Percentiles rank a stretch among this genome's conserved stretches.
Conservation (phyloP, 30 jellyfish, hydroid and myxozoan genomes). For the Hydractinia echinata region DNA sequence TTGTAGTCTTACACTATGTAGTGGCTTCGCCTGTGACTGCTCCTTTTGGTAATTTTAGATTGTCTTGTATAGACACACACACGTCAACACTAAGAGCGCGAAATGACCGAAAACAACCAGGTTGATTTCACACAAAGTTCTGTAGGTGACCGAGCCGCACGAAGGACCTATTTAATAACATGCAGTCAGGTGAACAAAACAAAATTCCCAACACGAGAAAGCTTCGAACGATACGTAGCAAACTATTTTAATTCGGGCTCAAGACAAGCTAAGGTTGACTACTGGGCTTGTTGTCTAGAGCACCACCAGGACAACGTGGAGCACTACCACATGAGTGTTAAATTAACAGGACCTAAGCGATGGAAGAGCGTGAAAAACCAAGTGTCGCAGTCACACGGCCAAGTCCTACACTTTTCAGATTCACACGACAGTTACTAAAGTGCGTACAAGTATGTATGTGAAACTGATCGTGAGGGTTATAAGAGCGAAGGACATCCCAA, state of each 20-base stretch:
- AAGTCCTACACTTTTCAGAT: conserved; percentile 29
- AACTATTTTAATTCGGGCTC: conserved; percentile 19
- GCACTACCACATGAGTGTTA: conserved; percentile 30
- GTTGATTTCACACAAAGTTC: background rate
- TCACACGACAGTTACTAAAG: conserved; percentile 28
- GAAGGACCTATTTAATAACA: conserved; percentile 15
- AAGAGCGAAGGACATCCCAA: conserved; percentile 30
- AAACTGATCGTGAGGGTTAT: conserved; percentile 11
- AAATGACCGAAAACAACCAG: too few relatives aligned
- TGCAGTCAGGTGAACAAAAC: conserved; percentile 22
- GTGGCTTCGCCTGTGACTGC: too few relatives aligned
- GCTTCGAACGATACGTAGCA: conserved; percentile 10
- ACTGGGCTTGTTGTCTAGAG: conserved; percentile 39
- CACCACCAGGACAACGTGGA: conserved; percentile 22
- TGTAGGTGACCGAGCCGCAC: background rate
- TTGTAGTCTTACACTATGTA: too few relatives aligned
- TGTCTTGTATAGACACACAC: too few relatives aligned
- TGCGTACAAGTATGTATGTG: conserved; percentile 30
- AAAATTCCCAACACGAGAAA: conserved; percentile 29
- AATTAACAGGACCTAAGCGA: conserved; percentile 40
- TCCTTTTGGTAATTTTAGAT: too few relatives aligned
- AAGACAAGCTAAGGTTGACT: conserved; percentile 20
- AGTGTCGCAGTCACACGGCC: background rate
- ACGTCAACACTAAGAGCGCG: too few relatives aligned
- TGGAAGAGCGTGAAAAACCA: conserved; percentile 23